Evolutionary conservation across 2,797 vertebrate species (phyloP).

Genomic region (Mallotus villosus): DNA sequence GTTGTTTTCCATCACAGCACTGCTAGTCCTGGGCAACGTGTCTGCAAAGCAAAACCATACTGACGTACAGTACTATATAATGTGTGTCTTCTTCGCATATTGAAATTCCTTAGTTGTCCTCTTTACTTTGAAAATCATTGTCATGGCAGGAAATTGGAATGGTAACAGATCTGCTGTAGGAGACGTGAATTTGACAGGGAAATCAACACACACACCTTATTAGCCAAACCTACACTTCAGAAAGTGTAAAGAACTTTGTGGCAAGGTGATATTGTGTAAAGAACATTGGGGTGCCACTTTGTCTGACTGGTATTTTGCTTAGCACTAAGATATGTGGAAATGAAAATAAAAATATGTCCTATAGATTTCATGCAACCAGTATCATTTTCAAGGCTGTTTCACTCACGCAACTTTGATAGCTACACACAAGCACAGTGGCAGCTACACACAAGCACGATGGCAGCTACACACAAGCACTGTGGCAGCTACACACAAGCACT

Average conservation of each 20-base stretch:
- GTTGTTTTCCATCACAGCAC: neutral
- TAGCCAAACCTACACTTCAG: neutral
- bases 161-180: too few relatives aligned
- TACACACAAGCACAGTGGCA: too few relatives aligned
- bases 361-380: slow-evolving; percentile 33
- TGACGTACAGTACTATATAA: neutral
- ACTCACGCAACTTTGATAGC: neutral
- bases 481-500: too few relatives aligned
- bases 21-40: neutral
- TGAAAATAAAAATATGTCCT: slow-evolving; percentile 28
- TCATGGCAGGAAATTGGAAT: too few relatives aligned
- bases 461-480: neutral
- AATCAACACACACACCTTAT: neutral
- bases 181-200: neutral
- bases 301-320: slow-evolving; percentile 63
- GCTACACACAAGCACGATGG: too few relatives aligned
- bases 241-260: slow-evolving; percentile 11
- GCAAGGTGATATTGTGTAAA: slow-evolving; percentile 36
- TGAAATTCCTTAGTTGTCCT: neutral
- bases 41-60: slow-evolving; percentile 25
- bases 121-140: too few relatives aligned
- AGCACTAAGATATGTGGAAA: slow-evolving; percentile 22
- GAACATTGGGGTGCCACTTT: slow-evolving; percentile 64
- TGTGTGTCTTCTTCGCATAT: neutral
- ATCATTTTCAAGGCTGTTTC: slow-evolving; percentile 24